phyloP scores from a whole-genome alignment of 2,113 vertebrate species.

The Chamaea fasciata region DNA sequence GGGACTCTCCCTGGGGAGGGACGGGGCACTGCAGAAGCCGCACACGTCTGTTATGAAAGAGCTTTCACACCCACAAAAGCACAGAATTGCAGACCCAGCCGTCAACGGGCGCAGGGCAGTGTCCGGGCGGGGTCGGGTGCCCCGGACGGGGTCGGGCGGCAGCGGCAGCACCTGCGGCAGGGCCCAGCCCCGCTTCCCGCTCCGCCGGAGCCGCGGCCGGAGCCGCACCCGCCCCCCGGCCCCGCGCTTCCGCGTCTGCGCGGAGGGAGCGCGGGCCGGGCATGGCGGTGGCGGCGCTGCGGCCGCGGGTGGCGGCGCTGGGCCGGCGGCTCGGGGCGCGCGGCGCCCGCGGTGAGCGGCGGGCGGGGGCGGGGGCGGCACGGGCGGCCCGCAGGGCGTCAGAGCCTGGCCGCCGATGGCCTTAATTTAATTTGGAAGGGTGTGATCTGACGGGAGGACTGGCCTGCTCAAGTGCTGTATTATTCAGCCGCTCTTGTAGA shows the following conservation, averaged over 20 bases:
- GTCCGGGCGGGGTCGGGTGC: too few relatives aligned
- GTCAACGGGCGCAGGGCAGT: accelerated
- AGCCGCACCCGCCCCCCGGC: too few relatives aligned
- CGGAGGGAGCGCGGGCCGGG: too few relatives aligned
- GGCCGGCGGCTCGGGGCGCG: too few relatives aligned
- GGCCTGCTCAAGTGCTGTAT: accelerated
- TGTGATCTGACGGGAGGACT: accelerated
- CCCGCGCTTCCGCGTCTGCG: too few relatives aligned
- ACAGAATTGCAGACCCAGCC: too few relatives aligned
- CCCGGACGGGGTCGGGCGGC: not conserved
- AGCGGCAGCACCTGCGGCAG: too few relatives aligned
- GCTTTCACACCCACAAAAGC: too few relatives aligned
- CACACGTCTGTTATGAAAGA: accelerated
- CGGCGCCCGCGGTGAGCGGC: not conserved
- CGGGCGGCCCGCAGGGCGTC: not conserved
- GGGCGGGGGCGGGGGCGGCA: not conserved
- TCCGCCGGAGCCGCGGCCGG: too few relatives aligned
- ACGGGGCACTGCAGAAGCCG: not conserved
- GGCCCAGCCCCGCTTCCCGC: not conserved
- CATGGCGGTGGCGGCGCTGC: too few relatives aligned
- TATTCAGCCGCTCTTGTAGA: accelerated
- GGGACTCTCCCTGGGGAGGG: accelerated
- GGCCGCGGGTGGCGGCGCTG: too few relatives aligned
- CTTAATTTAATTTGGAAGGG: accelerated
- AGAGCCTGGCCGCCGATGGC: accelerated